A percentile compares a stretch with the other conserved stretches of the same genome.
These are phyloP conservation scores for Troglohyphantes excavatus DNA, from an alignment of 2,888 invertebrate species.

Conservation along the genomic window DNA sequence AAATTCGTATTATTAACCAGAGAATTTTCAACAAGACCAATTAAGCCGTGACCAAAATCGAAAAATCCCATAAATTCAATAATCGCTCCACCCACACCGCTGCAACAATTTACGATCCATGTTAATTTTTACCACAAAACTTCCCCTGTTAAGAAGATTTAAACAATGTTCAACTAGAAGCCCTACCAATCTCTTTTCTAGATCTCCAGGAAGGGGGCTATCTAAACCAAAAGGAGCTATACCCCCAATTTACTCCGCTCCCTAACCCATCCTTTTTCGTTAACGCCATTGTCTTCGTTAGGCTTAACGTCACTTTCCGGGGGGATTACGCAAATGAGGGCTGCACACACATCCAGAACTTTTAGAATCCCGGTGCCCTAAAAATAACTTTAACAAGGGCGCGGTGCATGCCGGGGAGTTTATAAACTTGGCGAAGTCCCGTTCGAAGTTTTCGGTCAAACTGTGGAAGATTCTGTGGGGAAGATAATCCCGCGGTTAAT, in stretches of 20 bases:
- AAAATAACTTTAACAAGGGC: conserved; percentile 2
- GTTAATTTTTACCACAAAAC: background rate
- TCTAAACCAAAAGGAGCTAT: too few species aligned
- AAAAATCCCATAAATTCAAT: too few species aligned
- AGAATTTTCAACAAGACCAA: too few species aligned
- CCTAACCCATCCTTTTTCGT: background rate
- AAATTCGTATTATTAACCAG: too few species aligned
- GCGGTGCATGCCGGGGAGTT: background rate
- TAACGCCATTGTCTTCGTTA: background rate
- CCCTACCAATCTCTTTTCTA: background rate
- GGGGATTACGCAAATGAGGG: background rate
- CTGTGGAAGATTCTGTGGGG: background rate
- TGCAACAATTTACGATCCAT: too few species aligned
- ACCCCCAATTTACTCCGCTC: background rate
- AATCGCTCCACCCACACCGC: too few species aligned
- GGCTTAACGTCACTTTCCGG: background rate
- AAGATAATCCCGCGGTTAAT: background rate
- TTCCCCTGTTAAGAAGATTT: background rate
- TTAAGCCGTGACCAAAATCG: too few species aligned
- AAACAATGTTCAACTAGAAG: background rate
- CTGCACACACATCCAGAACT: background rate
- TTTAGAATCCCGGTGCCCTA: background rate
- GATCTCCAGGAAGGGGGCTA: too few species aligned
- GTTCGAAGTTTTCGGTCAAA: background rate
- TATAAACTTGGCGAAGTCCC: background rate